Percentiles rank a stretch among this genome's conserved stretches.
These are phyloP conservation scores for Amblyopsis rosae DNA, from an alignment of 2,113 vertebrate genomes.

Conservation along the genomic window DNA sequence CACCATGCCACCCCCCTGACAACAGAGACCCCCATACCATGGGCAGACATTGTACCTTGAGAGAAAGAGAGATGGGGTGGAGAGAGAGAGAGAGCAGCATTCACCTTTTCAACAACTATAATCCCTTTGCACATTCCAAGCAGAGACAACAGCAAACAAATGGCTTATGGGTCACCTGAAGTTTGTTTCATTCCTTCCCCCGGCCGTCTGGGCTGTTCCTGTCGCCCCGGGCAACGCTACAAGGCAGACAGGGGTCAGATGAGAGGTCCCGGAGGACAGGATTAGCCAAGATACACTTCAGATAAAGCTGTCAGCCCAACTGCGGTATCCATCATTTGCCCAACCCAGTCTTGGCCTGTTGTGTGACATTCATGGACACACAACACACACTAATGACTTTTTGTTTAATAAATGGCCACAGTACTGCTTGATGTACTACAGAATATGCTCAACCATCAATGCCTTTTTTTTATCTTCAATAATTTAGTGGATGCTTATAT, in stretches of 20 bases:
- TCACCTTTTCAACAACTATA: conserved; percentile 60
- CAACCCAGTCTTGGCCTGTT: too few relatives aligned
- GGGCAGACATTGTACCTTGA: conserved; percentile 31
- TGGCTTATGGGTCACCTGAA: conserved; percentile 65
- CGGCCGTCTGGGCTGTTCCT: conserved; percentile 24
- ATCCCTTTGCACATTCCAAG: conserved; percentile 66
- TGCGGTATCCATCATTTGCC: background rate
- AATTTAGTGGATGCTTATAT: too few relatives aligned
- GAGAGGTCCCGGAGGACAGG: conserved; percentile 58
- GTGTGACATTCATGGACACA: too few relatives aligned
- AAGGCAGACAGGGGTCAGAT: conserved; percentile 42
- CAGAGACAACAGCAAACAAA: conserved; percentile 69
- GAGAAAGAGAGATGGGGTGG: conserved; percentile 10
- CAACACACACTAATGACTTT: too few relatives aligned
- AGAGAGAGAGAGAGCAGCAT: conserved; percentile 28
- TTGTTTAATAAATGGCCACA: too few relatives aligned
- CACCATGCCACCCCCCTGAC: conserved; percentile 25
- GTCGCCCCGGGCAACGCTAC: conserved; percentile 23
- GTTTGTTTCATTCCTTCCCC: conserved; percentile 59
- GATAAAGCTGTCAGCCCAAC: conserved; percentile 59
- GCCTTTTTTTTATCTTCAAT: too few relatives aligned
- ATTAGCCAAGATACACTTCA: conserved; percentile 66
- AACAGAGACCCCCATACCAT: conserved; percentile 54
- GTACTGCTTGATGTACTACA: too few relatives aligned
- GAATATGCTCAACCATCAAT: too few relatives aligned